Evolutionary conservation across 1,140 invertebrate species (phyloP), one percentile per base, ranked within the genome.

Genomic region (Papilio aristodemus): DNA sequence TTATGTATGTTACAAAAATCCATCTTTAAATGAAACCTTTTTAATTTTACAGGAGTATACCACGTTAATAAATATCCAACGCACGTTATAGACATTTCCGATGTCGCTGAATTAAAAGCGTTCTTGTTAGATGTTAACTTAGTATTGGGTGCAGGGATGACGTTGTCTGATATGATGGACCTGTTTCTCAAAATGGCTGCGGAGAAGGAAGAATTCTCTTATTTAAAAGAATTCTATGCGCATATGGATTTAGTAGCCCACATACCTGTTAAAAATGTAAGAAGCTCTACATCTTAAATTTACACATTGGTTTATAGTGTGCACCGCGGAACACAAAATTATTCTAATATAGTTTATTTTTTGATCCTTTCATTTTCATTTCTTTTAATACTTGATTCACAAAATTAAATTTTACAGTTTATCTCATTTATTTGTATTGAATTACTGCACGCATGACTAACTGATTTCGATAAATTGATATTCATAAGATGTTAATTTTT

Each of bases 11-110:
- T n/a, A n/a, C n/a, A n/a, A n/a, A n/a, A n/a, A n/a, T n/a, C n/a
- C n/a, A n/a, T n/a, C n/a, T n/a, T n/a, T n/a, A n/a, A n/a, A n/a
- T n/a, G n/a, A n/a, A n/a, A n/a, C n/a, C n/a, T n/a, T n/a, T n/a
- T n/a, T n/a, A n/a, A n/a, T n/a, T n/a, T n/a, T n/a, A n/a, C n/a
- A 92, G 90, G 90, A 36, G 87, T 91, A 17, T 92, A 87, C 70
- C 89, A 88, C 46, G 78, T 89, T 22, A 74, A 75, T 22, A 69
- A 80, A 22, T 86, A 90, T 60, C 89, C 90, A 17, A 67, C 72
- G 62, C 87, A 95, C 62, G 94, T 95, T 62, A 94, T 97, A 70
- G 96, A 97, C 77, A 86, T 97, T 32, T 94, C 94, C 67, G 93
- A 92, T 38, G 93, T 97, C 4, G 68, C 87, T 14, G 95, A 96